These are phyloP conservation scores for Chromobotia macracanthus DNA, from an alignment of 2,797 vertebrate species.

Conservation along the genomic window DNA sequence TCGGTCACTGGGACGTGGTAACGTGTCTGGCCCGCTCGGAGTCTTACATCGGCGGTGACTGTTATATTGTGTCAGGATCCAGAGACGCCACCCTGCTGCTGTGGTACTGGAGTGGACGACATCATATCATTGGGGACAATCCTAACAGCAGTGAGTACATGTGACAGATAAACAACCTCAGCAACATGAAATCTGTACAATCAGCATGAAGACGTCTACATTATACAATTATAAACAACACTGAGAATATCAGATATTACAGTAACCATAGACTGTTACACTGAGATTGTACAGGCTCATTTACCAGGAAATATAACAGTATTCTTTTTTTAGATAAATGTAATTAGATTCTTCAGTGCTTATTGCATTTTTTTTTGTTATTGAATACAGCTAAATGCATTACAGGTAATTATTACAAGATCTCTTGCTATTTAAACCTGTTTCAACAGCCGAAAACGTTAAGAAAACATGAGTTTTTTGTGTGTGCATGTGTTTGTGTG, in stretches of 20 bases:
- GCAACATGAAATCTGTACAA: background rate
- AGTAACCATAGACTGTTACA: background rate
- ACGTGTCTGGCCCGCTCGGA: constrained; percentile 95
- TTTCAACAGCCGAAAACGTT: constrained; percentile 8
- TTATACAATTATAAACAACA: constrained; percentile 1
- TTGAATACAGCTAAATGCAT: constrained; percentile 1
- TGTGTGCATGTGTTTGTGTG: constrained; percentile 1
- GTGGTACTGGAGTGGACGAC: constrained; percentile 98
- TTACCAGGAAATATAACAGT: background rate
- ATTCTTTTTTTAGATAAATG: background rate
- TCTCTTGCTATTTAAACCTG: background rate
- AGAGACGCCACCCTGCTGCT: constrained; percentile 93
- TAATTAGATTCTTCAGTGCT: background rate
- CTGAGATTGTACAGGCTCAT: background rate
- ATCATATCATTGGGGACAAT: constrained; percentile 98
- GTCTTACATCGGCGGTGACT: constrained; percentile 97
- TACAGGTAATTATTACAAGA: constrained; percentile 15
- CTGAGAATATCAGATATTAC: background rate
- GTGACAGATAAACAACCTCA: background rate
- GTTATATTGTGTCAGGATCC: constrained; percentile 96
- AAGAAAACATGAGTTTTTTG: constrained; percentile 35
- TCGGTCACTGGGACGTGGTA: constrained; percentile 98
- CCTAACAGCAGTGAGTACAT: constrained; percentile 95
- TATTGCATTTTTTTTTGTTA: background rate
- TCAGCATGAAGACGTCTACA: background rate